Evolutionary conservation across 1,140 invertebrate genomes (phyloP).

Genomic region (Brachionus sp.): DNA sequence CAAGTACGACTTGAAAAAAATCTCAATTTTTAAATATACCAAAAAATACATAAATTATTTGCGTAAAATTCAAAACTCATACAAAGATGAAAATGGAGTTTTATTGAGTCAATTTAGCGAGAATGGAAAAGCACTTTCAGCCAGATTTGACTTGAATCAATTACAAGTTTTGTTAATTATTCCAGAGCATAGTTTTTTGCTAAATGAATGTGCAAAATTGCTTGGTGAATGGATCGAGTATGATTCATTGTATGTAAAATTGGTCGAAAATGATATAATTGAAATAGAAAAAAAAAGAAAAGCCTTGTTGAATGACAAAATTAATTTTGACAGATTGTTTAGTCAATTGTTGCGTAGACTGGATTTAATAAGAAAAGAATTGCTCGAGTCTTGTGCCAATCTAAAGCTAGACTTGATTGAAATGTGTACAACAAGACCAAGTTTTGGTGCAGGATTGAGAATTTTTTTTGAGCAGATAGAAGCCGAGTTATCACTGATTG

Average conservation of each 20-base stretch:
- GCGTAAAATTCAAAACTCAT: neutral
- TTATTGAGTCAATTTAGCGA: neutral
- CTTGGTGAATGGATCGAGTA: slow-evolving; percentile 25
- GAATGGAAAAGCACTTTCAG: neutral
- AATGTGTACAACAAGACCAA: neutral
- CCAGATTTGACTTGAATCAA: neutral
- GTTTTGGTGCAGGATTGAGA: neutral
- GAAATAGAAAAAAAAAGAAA: neutral
- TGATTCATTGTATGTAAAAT: neutral
- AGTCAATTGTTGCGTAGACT: neutral
- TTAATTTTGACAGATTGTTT: neutral
- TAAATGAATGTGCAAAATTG: neutral
- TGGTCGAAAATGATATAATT: neutral
- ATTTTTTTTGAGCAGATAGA: neutral
- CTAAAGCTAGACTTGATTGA: neutral
- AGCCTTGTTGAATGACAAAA: neutral
- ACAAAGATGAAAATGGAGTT: neutral
- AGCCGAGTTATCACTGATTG: neutral
- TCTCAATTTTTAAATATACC: neutral
- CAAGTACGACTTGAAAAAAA: neutral
- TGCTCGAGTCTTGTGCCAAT: neutral
- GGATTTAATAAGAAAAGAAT: neutral
- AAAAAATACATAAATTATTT: neutral
- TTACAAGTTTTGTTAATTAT: slow-evolving; percentile 1
- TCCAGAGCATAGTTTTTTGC: neutral